Evolutionary conservation across 2,113 vertebrate species (phyloP).

Genomic region (Thalassarche chlororhynchos): DNA sequence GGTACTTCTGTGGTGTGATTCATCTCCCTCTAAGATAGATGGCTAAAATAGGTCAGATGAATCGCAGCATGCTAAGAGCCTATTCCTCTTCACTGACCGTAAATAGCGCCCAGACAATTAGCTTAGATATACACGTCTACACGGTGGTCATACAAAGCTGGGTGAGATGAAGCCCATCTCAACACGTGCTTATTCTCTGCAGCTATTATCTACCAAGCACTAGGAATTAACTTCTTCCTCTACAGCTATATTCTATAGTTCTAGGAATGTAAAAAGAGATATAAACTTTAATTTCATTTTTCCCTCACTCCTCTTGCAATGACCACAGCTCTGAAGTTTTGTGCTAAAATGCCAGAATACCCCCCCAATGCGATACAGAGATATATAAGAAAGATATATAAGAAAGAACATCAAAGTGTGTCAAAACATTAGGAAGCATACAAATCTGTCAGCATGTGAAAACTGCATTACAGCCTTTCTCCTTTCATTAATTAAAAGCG

Average conservation of each 20-base stretch:
- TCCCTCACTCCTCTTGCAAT: neutral
- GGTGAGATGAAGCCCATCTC: neutral
- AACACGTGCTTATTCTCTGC: neutral
- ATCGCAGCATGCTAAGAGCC: neutral
- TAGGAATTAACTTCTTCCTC: neutral
- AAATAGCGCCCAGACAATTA: neutral
- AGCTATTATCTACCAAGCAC: neutral
- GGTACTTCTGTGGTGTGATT: neutral
- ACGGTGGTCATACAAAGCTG: neutral
- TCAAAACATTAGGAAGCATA: neutral
- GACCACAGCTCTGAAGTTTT: neutral
- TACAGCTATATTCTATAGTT: neutral
- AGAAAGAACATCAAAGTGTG: neutral
- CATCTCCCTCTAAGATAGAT: neutral
- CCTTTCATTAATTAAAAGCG: neutral
- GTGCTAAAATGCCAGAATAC: neutral
- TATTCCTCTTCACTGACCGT: neutral
- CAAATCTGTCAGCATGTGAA: neutral
- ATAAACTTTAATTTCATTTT: neutral
- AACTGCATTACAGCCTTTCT: neutral
- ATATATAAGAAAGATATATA: neutral
- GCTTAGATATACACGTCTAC: neutral
- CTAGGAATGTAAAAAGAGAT: neutral
- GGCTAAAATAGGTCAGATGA: neutral
- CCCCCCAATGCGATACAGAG: fast-evolving